Evolutionary conservation across 1,140 invertebrate genomes (phyloP), one percentile per base, ranked within the genome.

Genomic region (Pogonus chalceus): DNA sequence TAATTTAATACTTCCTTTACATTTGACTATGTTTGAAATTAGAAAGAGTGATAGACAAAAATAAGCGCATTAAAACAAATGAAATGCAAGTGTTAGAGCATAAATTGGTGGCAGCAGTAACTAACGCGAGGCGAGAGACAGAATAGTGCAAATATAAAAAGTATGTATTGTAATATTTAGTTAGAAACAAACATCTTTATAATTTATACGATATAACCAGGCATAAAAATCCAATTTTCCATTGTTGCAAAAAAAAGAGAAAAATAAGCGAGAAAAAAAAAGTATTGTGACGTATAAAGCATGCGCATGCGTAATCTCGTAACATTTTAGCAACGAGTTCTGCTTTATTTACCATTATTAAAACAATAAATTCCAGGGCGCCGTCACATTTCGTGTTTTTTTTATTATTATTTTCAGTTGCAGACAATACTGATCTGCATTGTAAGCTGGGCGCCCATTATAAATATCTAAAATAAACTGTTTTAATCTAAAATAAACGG

Each of bases 401-500:
- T 65, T 66, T 65, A 61, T 64, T 65, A 65, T 66, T 65, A 61
- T 64, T 62, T 58, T 53, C 49, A 23, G 52, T 37, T 52, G 58
- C 60, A 65, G 65, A 67, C 64, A 66, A 69, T 43, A 43, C 64
- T 69, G 67, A 68, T 68, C 66, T 65, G 65, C 67, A 66, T 67
- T 66, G 61, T 65, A 63, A 62, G 64, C 61, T 62, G 49, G 56
- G 57, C 51, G 55, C 58, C 64, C 62, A 67, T 68, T 68, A 67
- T 68, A 67, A 68, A 68, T 68, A 68, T 68, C 65, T 68, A 67
- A 68, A 68, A 68, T 68, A 68, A 68, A 68, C 66, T 68, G 66
- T 67, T 69, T 69, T 69, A 69, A 69, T 69, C 67, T 69, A 62
- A 63, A 68, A 66, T 67, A 65, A 65, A 65, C 64, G 65, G 61